These are phyloP conservation scores for Rhineura floridana DNA, from an alignment of 2,113 vertebrate species.

Conservation along the genomic window DNA sequence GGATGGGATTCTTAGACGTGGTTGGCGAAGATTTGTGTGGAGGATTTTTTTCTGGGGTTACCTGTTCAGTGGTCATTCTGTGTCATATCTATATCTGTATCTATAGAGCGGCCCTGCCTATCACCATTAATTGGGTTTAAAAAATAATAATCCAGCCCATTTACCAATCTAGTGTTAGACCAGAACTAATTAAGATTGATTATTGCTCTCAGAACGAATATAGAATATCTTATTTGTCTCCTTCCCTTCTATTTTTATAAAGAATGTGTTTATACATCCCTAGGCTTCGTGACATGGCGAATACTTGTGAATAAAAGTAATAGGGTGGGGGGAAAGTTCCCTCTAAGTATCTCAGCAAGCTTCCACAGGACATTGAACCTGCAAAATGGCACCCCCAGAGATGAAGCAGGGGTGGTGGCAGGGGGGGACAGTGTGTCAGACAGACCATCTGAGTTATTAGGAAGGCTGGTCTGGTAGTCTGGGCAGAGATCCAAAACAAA, in stretches of 20 bases:
- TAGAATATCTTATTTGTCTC: conserved; percentile 37
- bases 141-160: not conserved
- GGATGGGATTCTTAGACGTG: conserved; percentile 13
- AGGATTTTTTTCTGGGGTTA: not conserved
- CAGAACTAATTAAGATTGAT: conserved; percentile 15
- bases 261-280: conserved; percentile 50
- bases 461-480: not conserved
- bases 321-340: conserved; percentile 18
- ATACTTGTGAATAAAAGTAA: conserved; percentile 28
- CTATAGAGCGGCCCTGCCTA: not conserved
- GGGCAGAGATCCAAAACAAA: not conserved
- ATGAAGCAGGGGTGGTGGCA: not conserved
- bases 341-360: not conserved
- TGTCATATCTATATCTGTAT: not conserved
- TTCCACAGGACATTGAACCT: not conserved
- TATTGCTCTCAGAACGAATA: conserved; percentile 24
- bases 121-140: not conserved
- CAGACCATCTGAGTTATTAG: not conserved
- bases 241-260: conserved; percentile 46
- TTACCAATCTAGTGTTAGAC: not conserved
- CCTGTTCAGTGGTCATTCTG: not conserved
- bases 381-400: conserved; percentile 31
- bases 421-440: no score
- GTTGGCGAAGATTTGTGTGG: conserved; percentile 17
- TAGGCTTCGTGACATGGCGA: conserved; percentile 14